Percentiles rank a stretch among this genome's conserved stretches.
phyloP scores from a whole-genome alignment of 2,797 vertebrate genomes.

The Smutsia gigantea region DNA sequence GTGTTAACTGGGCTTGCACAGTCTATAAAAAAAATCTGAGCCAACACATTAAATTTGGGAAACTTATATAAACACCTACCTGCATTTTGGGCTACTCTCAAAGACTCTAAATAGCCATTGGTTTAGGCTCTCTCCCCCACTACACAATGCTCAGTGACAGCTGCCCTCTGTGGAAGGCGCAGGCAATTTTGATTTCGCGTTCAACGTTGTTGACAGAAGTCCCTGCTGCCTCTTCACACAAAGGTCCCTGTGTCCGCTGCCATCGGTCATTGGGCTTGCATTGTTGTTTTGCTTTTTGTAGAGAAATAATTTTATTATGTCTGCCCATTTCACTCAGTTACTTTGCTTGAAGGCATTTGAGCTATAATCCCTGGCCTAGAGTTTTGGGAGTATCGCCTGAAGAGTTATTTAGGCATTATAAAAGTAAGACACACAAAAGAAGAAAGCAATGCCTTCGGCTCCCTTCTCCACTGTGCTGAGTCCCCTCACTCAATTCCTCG shows the following conservation, averaged over 20 bases:
- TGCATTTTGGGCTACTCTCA: neutral
- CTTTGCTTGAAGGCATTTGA: slow-evolving; percentile 62
- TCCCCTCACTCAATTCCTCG: neutral
- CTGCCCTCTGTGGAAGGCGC: neutral
- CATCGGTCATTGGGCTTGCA: neutral
- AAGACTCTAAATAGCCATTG: neutral
- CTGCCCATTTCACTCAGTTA: slow-evolving; percentile 53
- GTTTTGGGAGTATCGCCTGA: slow-evolving; percentile 14
- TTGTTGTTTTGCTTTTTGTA: neutral
- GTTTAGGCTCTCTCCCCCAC: neutral
- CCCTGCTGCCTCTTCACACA: slow-evolving; percentile 34
- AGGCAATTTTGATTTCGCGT: neutral
- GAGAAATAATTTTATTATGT: slow-evolving; percentile 61
- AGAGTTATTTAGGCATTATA: slow-evolving; percentile 45
- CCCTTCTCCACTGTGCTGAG: neutral
- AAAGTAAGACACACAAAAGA: neutral
- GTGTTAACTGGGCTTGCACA: neutral
- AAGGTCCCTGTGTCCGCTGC: neutral
- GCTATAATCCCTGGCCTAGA: slow-evolving; percentile 56
- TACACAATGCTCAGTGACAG: neutral
- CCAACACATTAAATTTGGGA: neutral
- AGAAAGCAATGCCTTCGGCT: neutral
- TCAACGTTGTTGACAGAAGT: neutral
- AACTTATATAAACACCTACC: neutral
- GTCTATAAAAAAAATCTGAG: neutral